A percentile compares a stretch with the other conserved stretches of the same genome.
Evolutionary conservation across 2,888 invertebrate species (phyloP).

Genomic region (Phortica okadai): DNA sequence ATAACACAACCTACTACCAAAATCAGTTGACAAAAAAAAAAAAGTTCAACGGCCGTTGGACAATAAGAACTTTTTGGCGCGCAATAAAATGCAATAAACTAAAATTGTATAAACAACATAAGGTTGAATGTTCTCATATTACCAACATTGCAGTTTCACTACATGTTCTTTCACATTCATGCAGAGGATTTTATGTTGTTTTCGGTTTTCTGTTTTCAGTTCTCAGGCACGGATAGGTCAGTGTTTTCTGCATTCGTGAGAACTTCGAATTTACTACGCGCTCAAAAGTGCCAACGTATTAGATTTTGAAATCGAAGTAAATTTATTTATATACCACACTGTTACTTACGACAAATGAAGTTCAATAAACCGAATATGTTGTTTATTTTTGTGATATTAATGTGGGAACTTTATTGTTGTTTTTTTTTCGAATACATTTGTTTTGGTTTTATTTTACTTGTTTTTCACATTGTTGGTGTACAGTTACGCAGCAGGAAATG

Average conservation of each 20-base stretch:
- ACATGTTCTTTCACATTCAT: neutral
- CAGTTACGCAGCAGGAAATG: slow-evolving; percentile 19
- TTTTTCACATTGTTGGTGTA: neutral
- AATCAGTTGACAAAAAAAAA: neutral
- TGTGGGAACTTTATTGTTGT: slow-evolving; percentile 13
- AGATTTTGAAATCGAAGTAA: slow-evolving; percentile 11
- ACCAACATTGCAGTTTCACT: neutral
- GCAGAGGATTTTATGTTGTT: neutral
- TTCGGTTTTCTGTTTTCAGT: neutral
- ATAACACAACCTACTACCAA: too few relatives aligned
- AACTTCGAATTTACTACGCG: slow-evolving; percentile 5
- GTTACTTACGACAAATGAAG: neutral
- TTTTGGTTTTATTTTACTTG: neutral
- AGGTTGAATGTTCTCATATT: neutral
- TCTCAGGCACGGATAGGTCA: slow-evolving; percentile 25
- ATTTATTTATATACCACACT: neutral
- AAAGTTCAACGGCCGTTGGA: neutral
- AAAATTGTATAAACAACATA: neutral
- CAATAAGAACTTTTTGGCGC: neutral
- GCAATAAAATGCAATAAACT: neutral
- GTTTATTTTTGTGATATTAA: neutral
- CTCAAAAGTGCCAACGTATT: neutral
- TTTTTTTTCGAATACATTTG: neutral
- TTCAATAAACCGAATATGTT: slow-evolving; percentile 19
- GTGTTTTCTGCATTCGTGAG: slow-evolving; percentile 21